A percentile compares a stretch with the other conserved stretches of the same genome.
These are phyloP conservation scores for Melanchra persicariae DNA, from an alignment of 2,888 invertebrate species.

Conservation along the genomic window DNA sequence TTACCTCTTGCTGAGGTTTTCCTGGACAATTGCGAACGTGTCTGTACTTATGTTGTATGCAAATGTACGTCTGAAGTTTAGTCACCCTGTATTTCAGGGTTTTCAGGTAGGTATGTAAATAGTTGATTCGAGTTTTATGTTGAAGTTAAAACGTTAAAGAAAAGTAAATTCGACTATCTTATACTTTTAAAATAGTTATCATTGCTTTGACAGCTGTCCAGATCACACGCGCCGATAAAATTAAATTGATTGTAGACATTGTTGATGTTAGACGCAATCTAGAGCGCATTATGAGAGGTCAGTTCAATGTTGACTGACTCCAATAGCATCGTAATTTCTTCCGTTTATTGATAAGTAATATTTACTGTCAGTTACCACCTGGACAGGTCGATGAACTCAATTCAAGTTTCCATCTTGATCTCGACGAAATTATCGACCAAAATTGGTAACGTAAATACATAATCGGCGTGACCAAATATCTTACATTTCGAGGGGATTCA, in stretches of 20 bases:
- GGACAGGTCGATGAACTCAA: constrained; percentile 82
- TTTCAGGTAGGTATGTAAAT: constrained; percentile 29
- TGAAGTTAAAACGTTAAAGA: constrained; percentile 23
- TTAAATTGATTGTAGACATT: constrained; percentile 77
- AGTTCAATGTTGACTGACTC: constrained; percentile 82
- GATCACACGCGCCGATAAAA: constrained; percentile 75
- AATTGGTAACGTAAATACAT: constrained; percentile 77
- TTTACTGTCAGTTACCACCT: constrained; percentile 86
- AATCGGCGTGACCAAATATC: constrained; percentile 73
- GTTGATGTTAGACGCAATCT: constrained; percentile 80
- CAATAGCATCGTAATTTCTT: constrained; percentile 84
- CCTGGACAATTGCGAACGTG: constrained; percentile 63
- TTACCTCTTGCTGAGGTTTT: constrained; percentile 69
- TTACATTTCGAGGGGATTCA: constrained; percentile 66
- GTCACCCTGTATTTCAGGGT: constrained; percentile 30
- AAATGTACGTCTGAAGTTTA: constrained; percentile 39
- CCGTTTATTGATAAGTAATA: constrained; percentile 85
- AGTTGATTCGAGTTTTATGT: constrained; percentile 19
- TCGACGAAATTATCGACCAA: constrained; percentile 71
- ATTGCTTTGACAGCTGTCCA: constrained; percentile 79
- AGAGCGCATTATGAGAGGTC: constrained; percentile 86
- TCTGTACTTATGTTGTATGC: constrained; percentile 57
- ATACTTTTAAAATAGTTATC: constrained; percentile 67
- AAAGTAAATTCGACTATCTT: constrained; percentile 49
- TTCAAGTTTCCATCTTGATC: constrained; percentile 79